phyloP scores from a whole-genome alignment of 2,113 vertebrate genomes.

The Rhagologus leucostigma region DNA sequence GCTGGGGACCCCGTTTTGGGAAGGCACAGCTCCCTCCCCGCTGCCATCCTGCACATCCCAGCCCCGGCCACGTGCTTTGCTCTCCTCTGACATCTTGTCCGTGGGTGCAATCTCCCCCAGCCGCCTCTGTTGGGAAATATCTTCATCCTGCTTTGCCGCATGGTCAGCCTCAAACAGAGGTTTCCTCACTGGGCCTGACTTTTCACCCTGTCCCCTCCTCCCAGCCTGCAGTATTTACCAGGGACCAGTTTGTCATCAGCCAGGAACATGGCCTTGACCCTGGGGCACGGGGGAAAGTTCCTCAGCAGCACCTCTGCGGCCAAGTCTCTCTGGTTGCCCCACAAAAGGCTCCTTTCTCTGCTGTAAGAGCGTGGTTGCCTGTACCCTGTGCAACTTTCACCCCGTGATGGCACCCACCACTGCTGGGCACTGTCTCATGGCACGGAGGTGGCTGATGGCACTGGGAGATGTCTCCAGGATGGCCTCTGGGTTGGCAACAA shows the following conservation, averaged over 20 bases:
- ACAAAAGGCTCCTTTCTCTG: neutral
- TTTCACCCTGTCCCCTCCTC: neutral
- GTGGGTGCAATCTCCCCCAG: fast-evolving
- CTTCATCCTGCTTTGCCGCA: neutral
- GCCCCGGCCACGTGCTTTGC: neutral
- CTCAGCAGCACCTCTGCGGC: neutral
- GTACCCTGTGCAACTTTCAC: neutral
- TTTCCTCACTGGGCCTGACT: neutral
- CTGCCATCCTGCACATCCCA: neutral
- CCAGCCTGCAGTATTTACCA: neutral
- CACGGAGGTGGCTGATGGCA: neutral
- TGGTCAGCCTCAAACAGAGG: neutral
- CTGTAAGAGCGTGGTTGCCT: neutral
- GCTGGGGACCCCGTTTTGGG: neutral
- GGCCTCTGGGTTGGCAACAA: neutral
- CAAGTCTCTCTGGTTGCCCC: neutral
- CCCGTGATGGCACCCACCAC: neutral
- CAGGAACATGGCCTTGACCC: neutral
- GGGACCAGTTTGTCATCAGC: neutral
- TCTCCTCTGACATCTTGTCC: neutral
- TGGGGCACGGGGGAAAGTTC: neutral
- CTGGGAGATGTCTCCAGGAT: neutral
- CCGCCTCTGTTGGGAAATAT: neutral
- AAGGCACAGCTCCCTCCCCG: neutral
- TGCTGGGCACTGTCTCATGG: neutral